Evolutionary conservation across 1,140 invertebrate species (phyloP), one percentile per base, ranked within the genome.

Genomic region (Anastrepha obliqua): DNA sequence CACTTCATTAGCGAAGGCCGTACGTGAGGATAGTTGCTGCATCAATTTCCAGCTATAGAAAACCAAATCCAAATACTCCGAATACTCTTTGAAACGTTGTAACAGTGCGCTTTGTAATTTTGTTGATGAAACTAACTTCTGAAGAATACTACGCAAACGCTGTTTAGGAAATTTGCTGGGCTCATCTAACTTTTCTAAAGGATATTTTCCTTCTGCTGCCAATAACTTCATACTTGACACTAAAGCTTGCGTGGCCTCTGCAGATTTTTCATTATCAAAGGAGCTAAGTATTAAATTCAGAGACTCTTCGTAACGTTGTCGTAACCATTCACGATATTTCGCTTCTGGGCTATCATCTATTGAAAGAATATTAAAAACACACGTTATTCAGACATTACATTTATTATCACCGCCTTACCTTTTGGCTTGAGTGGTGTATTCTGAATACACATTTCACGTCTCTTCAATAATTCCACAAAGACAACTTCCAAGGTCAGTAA

Each of bases 401-500:
- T 55, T 55, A 55, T 55, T 55, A 55, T 55, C 51, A 55, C 29
- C 9, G 74, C 42, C 5, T 62, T 91, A 94, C 94, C 93, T 91
- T 89, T 95, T 94, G 74, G 94, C 92, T 92, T 96, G 95, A 20
- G 94, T 91, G 51, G 93, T 95, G 67, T 93, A 92, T 87, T 95
- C 95, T 94, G 89, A 62, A 95, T 91, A 87, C 94, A 94, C 94
- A 96, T 94, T 60, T 95, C 94, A 39, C 95, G 93, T n/a, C 95
- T 93, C 90, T 94, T 95, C 1, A 97, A 89, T 60, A 96, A 89
- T 90, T 95, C 95, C 9, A 94, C 94, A 89, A 96, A 97, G 89
- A 97, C 95, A 44, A 96, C 94, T 92, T 96, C 96, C 88, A 96
- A 90, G 15, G 95, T 95, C 44, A 96, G 93, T 78, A 96, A 91